Evolutionary conservation across 2,797 vertebrate species (phyloP), one percentile per base, ranked within the genome.

Genomic region (Danio albolineatus): DNA sequence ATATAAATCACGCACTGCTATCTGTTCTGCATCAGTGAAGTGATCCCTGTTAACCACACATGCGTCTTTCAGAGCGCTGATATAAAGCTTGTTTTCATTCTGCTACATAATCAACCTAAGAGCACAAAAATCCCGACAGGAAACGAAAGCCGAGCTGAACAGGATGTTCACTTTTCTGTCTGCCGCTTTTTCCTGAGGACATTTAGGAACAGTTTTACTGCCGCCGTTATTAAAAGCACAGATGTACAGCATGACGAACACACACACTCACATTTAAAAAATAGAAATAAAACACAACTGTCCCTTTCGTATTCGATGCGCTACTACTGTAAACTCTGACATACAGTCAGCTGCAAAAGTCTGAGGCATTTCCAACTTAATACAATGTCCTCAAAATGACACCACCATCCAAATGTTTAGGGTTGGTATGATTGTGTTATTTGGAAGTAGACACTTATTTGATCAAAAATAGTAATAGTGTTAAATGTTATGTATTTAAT

Each of bases 241-340:
- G n/a, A 38, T 4, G 44, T 21, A 36, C 60, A 43, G 13, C 7
- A 10, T 4, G 48, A 51, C 51, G 3, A 3, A 61, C 43, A 12
- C 53, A 69, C 13, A 8, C 28, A 60, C 54, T 14, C 43, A 62
- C 41, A 36, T 46, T 28, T 7, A 54, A 53, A 66, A 66, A 13
- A 49, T 41, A n/a, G 44, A 62, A 66, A 79, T 14, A 56, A 62
- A 79, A 61, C 43, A 49, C 41, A 48, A 70, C 46, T 65, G 81
- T 86, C 84, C 85, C 84, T 82, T 86, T 83, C 8, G 72, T 53
- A 59, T 66, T 39, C 17, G 19, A 70, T 67, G 60, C 71, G 65
- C 71, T 53, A 73, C 71, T 53, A 73, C 36, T 39, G 49, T 78
- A 61, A 77, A 72, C 48, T 49, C 53, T 38, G 56, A 74, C 46